A percentile compares a stretch with the other conserved stretches of the same genome.
Conservation (phyloP, 2,113 vertebrate genomes). For the Oncorhynchus nerka region DNA sequence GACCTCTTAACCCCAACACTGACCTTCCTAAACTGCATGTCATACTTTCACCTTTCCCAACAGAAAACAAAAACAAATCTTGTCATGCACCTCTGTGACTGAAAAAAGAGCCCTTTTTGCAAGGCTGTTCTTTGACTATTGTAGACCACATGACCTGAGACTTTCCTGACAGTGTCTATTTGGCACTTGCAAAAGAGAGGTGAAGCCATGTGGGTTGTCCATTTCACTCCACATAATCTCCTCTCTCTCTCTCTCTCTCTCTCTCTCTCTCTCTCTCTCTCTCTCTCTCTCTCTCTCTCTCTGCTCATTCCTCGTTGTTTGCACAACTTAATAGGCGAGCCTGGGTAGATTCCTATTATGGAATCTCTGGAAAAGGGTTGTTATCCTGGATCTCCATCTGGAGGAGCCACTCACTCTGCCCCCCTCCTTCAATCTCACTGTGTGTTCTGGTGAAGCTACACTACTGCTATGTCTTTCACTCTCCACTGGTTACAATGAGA, state of each 20-base stretch:
- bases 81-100: conserved; percentile 42
- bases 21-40: conserved; percentile 57
- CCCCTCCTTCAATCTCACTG: conserved; percentile 80
- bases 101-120: conserved; percentile 46
- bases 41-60: conserved; percentile 53
- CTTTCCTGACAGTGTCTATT: conserved; percentile 65
- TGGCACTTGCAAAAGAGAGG: conserved; percentile 70
- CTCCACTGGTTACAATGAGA: conserved; percentile 96
- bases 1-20: conserved; percentile 53
- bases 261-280: too few species aligned
- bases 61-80: conserved; percentile 59
- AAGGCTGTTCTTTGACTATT: conserved; percentile 60
- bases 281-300: conserved; percentile 12
- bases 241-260: conserved; percentile 23
- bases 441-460: conserved; percentile 80
- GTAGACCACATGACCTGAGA: conserved; percentile 68
- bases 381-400: conserved; percentile 77
- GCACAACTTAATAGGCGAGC: conserved; percentile 75
- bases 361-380: conserved; percentile 71
- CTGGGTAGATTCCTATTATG: conserved; percentile 74
- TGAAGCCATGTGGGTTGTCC: conserved; percentile 57
- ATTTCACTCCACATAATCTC: conserved; percentile 29
- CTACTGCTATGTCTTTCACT: conserved; percentile 93
- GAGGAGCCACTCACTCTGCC: conserved; percentile 54
- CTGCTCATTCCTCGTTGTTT: conserved; percentile 67